Evolutionary conservation across 2,888 invertebrate genomes (phyloP), one percentile per base, ranked within the genome.

Genomic region (Brachyptera putata): DNA sequence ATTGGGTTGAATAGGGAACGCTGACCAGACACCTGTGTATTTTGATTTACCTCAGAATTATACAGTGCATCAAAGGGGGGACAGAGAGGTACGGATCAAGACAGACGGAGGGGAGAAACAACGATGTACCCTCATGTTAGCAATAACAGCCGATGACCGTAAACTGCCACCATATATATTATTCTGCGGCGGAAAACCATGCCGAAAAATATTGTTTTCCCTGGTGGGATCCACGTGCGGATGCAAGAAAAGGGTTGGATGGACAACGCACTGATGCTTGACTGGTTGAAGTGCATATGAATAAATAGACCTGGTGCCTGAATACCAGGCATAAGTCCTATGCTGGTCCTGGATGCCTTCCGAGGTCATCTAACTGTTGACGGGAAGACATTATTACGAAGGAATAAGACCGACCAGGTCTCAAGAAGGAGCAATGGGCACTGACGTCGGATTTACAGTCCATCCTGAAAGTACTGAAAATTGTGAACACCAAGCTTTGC

Each of bases 251-350:
- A 57, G 5, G 57, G 46, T 7, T 60, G 55, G 60, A 55, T 60
- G 25, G 34, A 9, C 26, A 30, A 11, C 11, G 11, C 5, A 7
- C 30, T 60, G 2, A 22, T 56, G 3, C 9, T 39, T 2, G 60
- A 60, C 18, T 60, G 56, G 56, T 11, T 60, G 36, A 60, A 60
- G 16, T 22, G 5, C n/a, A 43, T 60, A 36, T 55, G 60, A 58
- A 9, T n/a, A 13, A 36, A 36, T 13, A 36, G 53, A 14, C 37
- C 53, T 16, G 58, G 50, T 21, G 58, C 50, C n/a, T n/a, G n/a
- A n/a, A n/a, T n/a, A n/a, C n/a, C n/a, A n/a, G n/a, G n/a, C n/a
- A n/a, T n/a, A n/a, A n/a, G n/a, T n/a, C n/a, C n/a, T 9, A 21
- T 60, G 7, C 25, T 60, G 7, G 43, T 43, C 2, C 21, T 43